Percentiles rank a stretch among this genome's conserved stretches.
These are phyloP conservation scores for Leuciscus idus DNA, from an alignment of 2,113 vertebrate species.

Conservation along the genomic window DNA sequence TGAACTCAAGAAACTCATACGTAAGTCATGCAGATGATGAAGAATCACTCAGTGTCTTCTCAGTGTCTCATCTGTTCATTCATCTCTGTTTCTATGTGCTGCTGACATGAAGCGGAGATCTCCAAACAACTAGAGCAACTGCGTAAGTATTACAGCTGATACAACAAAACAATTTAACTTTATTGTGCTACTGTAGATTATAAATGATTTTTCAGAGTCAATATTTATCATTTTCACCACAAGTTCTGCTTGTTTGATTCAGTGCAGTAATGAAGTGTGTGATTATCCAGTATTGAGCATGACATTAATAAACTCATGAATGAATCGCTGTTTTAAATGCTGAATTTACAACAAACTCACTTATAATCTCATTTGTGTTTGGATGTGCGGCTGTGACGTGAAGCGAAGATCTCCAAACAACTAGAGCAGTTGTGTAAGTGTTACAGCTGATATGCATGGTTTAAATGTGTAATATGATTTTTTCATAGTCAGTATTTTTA, in stretches of 20 bases:
- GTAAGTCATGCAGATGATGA: slow-evolving; percentile 6
- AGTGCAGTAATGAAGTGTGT: too few relatives aligned
- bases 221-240: background rate
- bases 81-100: background rate
- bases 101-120: background rate
- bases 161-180: background rate
- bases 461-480: too few relatives aligned
- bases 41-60: background rate
- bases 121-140: background rate
- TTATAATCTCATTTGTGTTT: too few relatives aligned
- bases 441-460: too few relatives aligned
- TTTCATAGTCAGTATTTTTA: too few relatives aligned
- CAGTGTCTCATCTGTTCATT: background rate
- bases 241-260: background rate
- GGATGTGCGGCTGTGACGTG: too few relatives aligned
- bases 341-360: background rate
- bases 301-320: background rate
- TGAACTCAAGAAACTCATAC: background rate
- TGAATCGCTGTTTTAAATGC: background rate
- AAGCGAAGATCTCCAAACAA: too few relatives aligned
- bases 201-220: background rate
- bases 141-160: background rate
- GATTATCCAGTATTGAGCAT: too few relatives aligned
- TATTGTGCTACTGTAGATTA: background rate
- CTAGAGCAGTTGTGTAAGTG: too few relatives aligned